Evolutionary conservation across 2,888 invertebrate species (phyloP).

Genomic region (Luffia ferchaultella): DNA sequence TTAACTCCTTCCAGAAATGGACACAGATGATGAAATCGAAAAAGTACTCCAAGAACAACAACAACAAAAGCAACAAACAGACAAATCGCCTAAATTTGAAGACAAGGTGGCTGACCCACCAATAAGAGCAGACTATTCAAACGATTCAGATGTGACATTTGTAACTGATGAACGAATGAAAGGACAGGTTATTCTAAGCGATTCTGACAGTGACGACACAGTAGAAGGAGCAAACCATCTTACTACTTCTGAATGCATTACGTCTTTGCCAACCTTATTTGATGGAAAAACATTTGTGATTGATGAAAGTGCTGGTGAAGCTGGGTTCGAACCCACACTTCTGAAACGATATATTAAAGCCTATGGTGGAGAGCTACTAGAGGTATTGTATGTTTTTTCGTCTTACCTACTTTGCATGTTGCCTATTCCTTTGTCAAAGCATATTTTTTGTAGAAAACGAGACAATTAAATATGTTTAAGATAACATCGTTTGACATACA

Average conservation of each 20-base stretch:
- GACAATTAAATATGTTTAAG: too few relatives aligned
- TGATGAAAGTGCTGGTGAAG: slow-evolving; percentile 20
- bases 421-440: background rate
- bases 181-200: slow-evolving; percentile 1
- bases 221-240: too few relatives aligned
- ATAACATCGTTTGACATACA: too few relatives aligned
- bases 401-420: background rate
- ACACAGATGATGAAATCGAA: slow-evolving; percentile 72
- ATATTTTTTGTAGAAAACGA: too few relatives aligned
- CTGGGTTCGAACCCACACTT: slow-evolving; percentile 29
- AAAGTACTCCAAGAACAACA: slow-evolving; percentile 28
- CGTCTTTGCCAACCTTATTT: slow-evolving; percentile 52
- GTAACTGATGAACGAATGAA: slow-evolving; percentile 11
- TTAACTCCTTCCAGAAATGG: slow-evolving; percentile 31
- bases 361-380: slow-evolving; percentile 55
- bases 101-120: slow-evolving; percentile 13
- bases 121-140: slow-evolving; percentile 3
- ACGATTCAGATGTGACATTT: slow-evolving; percentile 10
- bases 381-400: background rate
- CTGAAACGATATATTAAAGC: slow-evolving; percentile 64
- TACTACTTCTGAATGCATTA: background rate
- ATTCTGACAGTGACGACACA: background rate
- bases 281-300: slow-evolving; percentile 53
- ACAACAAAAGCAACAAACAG: slow-evolving; percentile 18
- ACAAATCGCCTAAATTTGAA: slow-evolving; percentile 10